Evolutionary conservation across 2,888 invertebrate genomes (phyloP), one percentile per base, ranked within the genome.

Genomic region (Apomyelois bistriatella): DNA sequence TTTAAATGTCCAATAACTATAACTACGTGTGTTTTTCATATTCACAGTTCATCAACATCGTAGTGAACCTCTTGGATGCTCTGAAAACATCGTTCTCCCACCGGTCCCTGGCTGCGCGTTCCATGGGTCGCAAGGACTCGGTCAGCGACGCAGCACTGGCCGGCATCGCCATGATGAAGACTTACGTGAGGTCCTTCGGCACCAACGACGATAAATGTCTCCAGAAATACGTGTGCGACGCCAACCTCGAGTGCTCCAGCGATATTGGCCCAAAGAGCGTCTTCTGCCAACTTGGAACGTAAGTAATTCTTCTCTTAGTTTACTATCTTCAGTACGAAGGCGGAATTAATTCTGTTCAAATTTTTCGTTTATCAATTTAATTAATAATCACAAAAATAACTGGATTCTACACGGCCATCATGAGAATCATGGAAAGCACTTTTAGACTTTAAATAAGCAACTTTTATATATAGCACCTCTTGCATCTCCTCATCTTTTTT

Each of bases 231-330:
- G 92, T 98, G 64, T 98, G 98, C 76, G 96, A 97, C 68, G 97
- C 97, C 17, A 97, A 96, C 82, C 94, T 93, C 49, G 97, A 97
- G 72, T 98, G 97, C 81, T 93, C 95, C 28, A 91, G 93, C 48
- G 97, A 96, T 76, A 94, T 94, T 61, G 94, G 94, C 84, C 91
- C 95, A 85, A 92, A 94, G 91, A 95, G 96, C 70, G 94, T 97
- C 68, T 96, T 97, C 93, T 97, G 97, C 74, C 97, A 97, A 85
- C 92, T 97, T 69, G 97, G 97, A 94, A 96, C 96, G 97, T 97
- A 89, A 95, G 96, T 93, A 60, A 32, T 7, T 36, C 9, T 15
- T 15, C 15, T 38, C 6, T 15, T 38, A 8, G 7, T 12, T 12
- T 37, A 12, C 2, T 12, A n/a, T 12, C 12, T 37, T 37, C 12